These are phyloP conservation scores for Hypanus sabinus DNA, from an alignment of 2,113 vertebrate genomes.

Conservation along the genomic window DNA sequence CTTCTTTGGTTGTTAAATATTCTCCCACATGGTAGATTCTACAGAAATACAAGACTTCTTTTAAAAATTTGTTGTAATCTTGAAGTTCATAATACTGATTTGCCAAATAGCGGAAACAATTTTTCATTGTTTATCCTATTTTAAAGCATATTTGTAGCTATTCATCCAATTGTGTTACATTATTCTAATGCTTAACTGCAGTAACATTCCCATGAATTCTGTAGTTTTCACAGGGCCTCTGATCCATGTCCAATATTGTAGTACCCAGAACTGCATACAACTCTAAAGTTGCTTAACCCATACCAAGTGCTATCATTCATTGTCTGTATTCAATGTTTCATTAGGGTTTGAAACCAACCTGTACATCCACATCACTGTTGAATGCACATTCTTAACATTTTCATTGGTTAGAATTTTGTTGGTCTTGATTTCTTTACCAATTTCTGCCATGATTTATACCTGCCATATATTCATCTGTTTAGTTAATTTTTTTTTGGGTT, in stretches of 20 bases:
- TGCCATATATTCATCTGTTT: background rate
- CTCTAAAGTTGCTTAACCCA: background rate
- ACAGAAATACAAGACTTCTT: background rate
- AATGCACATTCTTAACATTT: background rate
- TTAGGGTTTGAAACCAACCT: background rate
- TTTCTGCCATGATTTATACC: background rate
- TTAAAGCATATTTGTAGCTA: background rate
- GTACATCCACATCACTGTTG: background rate
- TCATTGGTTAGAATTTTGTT: background rate
- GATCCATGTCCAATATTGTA: background rate
- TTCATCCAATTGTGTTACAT: background rate
- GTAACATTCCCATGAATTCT: background rate
- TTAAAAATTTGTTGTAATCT: background rate
- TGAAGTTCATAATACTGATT: background rate
- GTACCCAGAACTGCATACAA: background rate
- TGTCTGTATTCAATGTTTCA: background rate
- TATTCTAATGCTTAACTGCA: background rate
- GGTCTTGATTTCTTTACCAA: background rate
- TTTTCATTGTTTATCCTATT: background rate
- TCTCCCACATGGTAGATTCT: too few species aligned
- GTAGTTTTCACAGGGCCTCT: background rate
- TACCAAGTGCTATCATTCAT: background rate
- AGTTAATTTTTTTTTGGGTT: background rate
- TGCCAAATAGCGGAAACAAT: background rate
- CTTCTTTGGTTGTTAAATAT: too few species aligned